Evolutionary conservation across 2,113 vertebrate species (phyloP), one percentile per base, ranked within the genome.

Genomic region (Ranitomeya imitator): DNA sequence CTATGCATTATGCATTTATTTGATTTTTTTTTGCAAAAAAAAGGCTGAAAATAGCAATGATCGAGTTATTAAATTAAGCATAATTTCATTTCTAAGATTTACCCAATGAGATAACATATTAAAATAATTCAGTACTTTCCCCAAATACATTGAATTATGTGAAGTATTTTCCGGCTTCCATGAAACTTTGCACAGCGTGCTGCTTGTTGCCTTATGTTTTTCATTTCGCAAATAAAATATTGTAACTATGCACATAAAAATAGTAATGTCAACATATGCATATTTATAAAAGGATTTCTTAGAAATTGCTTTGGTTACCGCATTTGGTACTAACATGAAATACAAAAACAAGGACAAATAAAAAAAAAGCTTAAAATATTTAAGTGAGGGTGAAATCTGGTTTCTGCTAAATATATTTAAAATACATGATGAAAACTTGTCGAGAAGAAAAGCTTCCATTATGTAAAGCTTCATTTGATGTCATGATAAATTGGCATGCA

Each of bases 171-270:
- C 23, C 57, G 60, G 79, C 61, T 81, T 81, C 60, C 55, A 61
- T 61, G 59, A 15, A 60, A 81, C 55, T 60, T 31, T 81, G 31
- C 61, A 31, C 79, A 81, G 26, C 7, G 37, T 61, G 55, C n/a
- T 60, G 55, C 55, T 81, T 81, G 57, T 31, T 60, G 55, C 55
- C 55, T 31, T 81, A 60, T 81, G 55, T 60, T 81, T 61, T 81
- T 60, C 31, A 60, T 81, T 81, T 81, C 60, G 79, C 55, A 81
- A 81, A 81, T 81, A 81, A 59, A 81, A 61, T 61, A 37, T 81
- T 81, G 55, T 81, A 81, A 81, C 55, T 55, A 81, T 61, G 79
- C 55, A 37, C 23, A 61, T 81, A 81, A 81, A 60, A 81, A 59
- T 61, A 60, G 18, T 81, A 81, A 81, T 81, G 79, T 31, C 79